Evolutionary conservation across 2,888 invertebrate species (phyloP), one percentile per base, ranked within the genome.

Genomic region (Andrena chrysosceles): DNA sequence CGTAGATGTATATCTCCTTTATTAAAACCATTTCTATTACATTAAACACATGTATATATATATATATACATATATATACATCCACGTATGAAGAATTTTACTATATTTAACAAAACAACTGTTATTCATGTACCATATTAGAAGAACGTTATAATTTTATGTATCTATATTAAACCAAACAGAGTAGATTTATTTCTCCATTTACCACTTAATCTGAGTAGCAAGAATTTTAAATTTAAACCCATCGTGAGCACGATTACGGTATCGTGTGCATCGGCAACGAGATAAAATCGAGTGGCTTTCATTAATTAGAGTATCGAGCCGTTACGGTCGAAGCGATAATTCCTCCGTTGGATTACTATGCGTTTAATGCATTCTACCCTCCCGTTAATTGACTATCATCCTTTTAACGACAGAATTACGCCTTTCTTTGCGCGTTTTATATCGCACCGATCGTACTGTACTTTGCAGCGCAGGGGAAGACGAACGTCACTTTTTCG

Each of bases 401-500:
- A 8, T 23, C 8, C 33, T 16, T 67, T n/a, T 29, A 72, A 81
- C 16, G 48, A 42, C 62, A 31, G 2, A 67, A 52, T 59, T 54
- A 42, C 54, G 59, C 20, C 13, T 67, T 68, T 48, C 8, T 63
- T 13, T 49, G n/a, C 62, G 54, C 54, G 72, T 62, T 56, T 56
- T 81, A 73, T 63, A 49, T 63, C 68, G 29, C 35, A 73, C 73
- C 48, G 20, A 70, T 82, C 67, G 60, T 64, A 54, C 48, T 81
- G 69, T 54, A 75, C 69, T 70, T 75, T 81, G 60, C 74, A 81
- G 23, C 23, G 82, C 6, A 54, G 8, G 29, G 59, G 59, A 82
- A 70, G 52, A 71, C 68, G 82, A 76, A 82, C 76, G 82, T 82
- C 67, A 75, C 60, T 63, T 67, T 70, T 74, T 70, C 56, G 48